Percentiles rank a stretch among this genome's conserved stretches.
Evolutionary conservation across 1,140 invertebrate genomes (phyloP).

Genomic region (Polypedilum pembai): DNA sequence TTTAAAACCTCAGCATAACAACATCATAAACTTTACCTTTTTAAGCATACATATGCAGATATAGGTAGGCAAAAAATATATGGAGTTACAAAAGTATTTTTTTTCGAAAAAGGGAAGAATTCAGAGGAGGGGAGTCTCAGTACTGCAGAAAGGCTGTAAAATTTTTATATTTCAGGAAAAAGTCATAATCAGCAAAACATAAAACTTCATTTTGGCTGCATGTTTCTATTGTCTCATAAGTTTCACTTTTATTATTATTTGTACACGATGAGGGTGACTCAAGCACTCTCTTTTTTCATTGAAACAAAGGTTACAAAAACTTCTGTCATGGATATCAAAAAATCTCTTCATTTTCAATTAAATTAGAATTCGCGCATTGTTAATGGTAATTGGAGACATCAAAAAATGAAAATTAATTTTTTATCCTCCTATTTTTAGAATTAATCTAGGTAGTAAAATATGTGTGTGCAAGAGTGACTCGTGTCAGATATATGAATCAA

Average conservation of each 20-base stretch:
- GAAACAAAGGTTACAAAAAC: no score
- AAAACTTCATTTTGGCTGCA: slow-evolving; percentile 12
- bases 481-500: no score
- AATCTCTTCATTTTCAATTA: no score
- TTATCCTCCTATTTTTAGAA: background rate
- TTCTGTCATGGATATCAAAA: no score
- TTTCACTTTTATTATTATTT: background rate
- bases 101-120: background rate
- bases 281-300: background rate
- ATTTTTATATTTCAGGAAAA: slow-evolving; percentile 7
- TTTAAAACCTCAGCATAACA: slow-evolving; percentile 27
- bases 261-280: background rate
- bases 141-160: background rate
- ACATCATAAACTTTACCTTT: slow-evolving; percentile 25
- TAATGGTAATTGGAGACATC: slow-evolving; percentile 16
- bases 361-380: background rate
- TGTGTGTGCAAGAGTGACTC: no score
- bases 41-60: slow-evolving; percentile 10
- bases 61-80: background rate
- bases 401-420: slow-evolving; percentile 13
- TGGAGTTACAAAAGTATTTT: background rate
- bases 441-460: no score
- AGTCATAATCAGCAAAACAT: slow-evolving; percentile 17
- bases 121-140: background rate
- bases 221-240: background rate